Conservation (phyloP, 2,113 vertebrate species). For the Bubalus kerabau region DNA sequence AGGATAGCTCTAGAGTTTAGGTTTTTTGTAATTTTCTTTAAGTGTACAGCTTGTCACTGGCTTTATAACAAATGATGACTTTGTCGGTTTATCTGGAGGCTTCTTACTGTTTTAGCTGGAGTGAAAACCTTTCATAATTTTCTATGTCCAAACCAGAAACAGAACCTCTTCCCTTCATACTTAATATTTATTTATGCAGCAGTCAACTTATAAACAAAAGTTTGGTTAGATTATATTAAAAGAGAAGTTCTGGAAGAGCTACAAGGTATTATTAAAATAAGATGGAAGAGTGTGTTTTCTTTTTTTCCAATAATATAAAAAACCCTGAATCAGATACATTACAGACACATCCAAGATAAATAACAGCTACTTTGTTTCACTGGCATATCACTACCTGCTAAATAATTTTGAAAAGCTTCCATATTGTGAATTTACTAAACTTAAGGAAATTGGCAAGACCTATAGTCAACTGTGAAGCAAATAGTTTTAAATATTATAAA, state of each 20-base stretch:
- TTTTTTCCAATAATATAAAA: background rate
- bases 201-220: background rate
- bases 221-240: background rate
- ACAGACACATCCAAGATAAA: background rate
- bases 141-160: background rate
- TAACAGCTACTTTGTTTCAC: background rate
- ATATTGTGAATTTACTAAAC: background rate
- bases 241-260: background rate
- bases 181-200: background rate
- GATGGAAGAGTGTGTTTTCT: background rate
- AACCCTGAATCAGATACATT: background rate
- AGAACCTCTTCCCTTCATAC: fast-evolving
- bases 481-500: conserved; percentile 18
- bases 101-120: background rate
- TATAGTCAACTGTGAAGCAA: conserved; percentile 48
- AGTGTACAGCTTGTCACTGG: background rate
- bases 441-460: background rate
- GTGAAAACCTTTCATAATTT: background rate
- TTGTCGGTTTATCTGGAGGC: background rate
- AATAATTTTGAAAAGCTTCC: background rate
- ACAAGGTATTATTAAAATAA: background rate
- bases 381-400: background rate
- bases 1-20: background rate
- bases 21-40: background rate
- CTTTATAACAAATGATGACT: background rate